These are phyloP conservation scores for Tiliacea aurago DNA, from an alignment of 2,888 invertebrate genomes.

Conservation along the genomic window DNA sequence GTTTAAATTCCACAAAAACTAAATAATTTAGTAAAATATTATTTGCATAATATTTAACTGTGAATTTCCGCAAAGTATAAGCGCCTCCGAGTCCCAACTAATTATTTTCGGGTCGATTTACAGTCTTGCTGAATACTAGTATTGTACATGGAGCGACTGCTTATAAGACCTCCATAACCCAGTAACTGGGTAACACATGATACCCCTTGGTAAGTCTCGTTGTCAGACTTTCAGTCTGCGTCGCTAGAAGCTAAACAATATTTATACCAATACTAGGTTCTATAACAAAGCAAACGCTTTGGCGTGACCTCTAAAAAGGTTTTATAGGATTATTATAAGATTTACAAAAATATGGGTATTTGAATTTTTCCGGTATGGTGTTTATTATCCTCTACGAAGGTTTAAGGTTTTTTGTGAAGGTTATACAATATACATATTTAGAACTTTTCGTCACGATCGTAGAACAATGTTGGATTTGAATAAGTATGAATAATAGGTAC, in stretches of 20 bases:
- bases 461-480: no score
- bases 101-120: no score
- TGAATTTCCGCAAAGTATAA: background rate
- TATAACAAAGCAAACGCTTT: background rate
- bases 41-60: background rate
- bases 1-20: no score
- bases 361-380: constrained; percentile 18
- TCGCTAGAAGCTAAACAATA: background rate
- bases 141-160: no score
- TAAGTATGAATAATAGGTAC: no score
- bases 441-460: no score
- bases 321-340: background rate
- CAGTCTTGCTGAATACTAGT: no score
- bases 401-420: constrained; percentile 8
- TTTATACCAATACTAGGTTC: background rate
- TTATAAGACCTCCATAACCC: background rate
- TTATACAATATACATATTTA: background rate
- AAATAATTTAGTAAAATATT: no score
- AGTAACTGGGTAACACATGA: background rate
- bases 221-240: background rate
- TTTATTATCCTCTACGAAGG: constrained; percentile 3
- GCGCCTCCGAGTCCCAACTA: no score
- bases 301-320: constrained; percentile 26
- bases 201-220: background rate
- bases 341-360: constrained; percentile 4